Evolutionary conservation across 2,888 invertebrate species (phyloP).

Genomic region (Alloplasta piceator): DNA sequence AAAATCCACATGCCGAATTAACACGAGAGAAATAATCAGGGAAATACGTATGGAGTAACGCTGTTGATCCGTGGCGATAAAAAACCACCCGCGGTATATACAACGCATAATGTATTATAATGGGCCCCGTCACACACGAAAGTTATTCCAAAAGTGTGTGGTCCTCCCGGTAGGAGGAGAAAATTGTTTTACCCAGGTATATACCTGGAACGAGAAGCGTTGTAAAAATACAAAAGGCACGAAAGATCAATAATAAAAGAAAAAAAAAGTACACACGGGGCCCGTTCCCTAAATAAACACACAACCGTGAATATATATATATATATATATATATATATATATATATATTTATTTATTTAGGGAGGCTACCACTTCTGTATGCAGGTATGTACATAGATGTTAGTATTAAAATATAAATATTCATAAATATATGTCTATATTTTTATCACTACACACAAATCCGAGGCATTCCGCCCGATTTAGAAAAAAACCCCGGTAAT

Average conservation of each 20-base stretch:
- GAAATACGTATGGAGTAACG: not conserved
- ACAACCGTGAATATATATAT: too few relatives aligned
- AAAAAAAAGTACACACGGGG: constrained; percentile 42
- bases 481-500: too few relatives aligned
- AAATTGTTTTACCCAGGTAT: constrained; percentile 33
- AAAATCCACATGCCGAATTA: too few relatives aligned
- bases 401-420: not conserved
- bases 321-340: too few relatives aligned
- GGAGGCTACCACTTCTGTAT: constrained; percentile 1
- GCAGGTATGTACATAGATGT: not conserved
- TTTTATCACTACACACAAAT: too few relatives aligned
- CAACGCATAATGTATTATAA: not conserved
- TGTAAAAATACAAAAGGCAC: constrained; percentile 50
- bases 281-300: constrained; percentile 54
- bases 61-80: constrained; percentile 16
- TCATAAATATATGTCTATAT: constrained; percentile 22
- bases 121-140: too few relatives aligned
- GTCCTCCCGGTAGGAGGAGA: constrained; percentile 9
- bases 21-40: too few relatives aligned
- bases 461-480: too few relatives aligned
- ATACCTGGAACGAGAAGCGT: constrained; percentile 39
- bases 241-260: constrained; percentile 50
- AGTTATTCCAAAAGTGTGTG: constrained; percentile 12
- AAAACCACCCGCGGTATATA: not conserved
- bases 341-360: constrained; percentile 15